These are phyloP conservation scores for Hippocampus abdominalis DNA, from an alignment of 2,113 vertebrate species.

Conservation along the genomic window DNA sequence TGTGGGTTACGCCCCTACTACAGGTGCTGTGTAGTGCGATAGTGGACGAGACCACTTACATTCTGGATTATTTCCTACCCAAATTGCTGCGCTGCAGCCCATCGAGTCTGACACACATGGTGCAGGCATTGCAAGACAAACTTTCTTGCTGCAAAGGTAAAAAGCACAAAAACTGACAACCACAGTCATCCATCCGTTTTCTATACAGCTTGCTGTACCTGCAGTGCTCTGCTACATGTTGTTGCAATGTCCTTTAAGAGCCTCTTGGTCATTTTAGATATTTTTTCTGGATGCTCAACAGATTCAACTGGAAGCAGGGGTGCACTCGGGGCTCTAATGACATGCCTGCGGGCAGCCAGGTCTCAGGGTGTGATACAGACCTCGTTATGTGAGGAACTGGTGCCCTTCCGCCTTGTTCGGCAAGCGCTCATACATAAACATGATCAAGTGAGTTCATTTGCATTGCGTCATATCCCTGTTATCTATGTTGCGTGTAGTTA, in stretches of 20 bases:
- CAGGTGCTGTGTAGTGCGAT: conserved; percentile 80
- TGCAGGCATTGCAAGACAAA: conserved; percentile 80
- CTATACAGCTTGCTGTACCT: background rate
- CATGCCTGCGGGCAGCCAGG: conserved; percentile 86
- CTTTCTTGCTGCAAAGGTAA: conserved; percentile 74
- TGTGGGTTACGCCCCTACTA: conserved; percentile 88
- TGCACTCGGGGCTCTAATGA: conserved; percentile 87
- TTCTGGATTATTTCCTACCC: conserved; percentile 92
- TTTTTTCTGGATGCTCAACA: conserved; percentile 6
- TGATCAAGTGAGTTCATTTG: conserved; percentile 79
- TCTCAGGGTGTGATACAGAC: conserved; percentile 81
- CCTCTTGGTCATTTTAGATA: background rate
- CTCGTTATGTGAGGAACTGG: conserved; percentile 74
- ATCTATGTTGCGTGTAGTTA: background rate
- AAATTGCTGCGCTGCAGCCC: conserved; percentile 86
- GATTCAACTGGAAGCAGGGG: conserved; percentile 75
- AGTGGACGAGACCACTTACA: conserved; percentile 83
- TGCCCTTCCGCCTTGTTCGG: conserved; percentile 76
- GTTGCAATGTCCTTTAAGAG: no score
- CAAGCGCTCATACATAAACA: conserved; percentile 89
- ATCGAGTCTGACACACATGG: conserved; percentile 85
- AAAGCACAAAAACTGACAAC: conserved; percentile 19
- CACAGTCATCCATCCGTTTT: background rate
- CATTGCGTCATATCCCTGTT: background rate
- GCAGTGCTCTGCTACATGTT: background rate